Conservation (phyloP, 2,113 vertebrate genomes). For the Sylvilagus bachmani region DNA sequence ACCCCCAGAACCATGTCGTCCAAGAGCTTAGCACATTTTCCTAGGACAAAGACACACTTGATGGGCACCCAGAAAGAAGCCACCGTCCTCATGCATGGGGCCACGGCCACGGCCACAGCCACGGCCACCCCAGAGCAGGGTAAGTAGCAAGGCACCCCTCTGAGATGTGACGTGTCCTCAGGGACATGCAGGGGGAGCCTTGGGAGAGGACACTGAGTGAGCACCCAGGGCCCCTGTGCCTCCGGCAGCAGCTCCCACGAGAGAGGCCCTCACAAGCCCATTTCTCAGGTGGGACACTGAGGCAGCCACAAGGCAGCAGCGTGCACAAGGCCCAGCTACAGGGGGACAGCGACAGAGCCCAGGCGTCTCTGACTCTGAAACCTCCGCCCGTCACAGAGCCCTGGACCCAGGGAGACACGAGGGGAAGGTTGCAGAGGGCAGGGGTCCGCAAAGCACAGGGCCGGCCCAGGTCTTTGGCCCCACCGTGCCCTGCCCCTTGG, state of each 20-base stretch:
- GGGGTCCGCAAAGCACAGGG: background rate
- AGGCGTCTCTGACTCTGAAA: background rate
- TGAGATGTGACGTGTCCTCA: rapidly evolving
- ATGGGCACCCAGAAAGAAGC: background rate
- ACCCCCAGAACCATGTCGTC: background rate
- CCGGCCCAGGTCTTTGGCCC: rapidly evolving
- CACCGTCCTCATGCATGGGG: rapidly evolving
- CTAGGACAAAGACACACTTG: background rate
- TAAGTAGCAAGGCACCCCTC: rapidly evolving
- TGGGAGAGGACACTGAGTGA: background rate
- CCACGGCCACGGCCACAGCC: too few relatives aligned
- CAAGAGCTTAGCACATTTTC: background rate
- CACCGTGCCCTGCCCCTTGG: rapidly evolving
- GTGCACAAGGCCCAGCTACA: rapidly evolving
- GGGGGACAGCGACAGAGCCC: background rate
- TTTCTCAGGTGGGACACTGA: background rate
- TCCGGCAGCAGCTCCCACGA: background rate
- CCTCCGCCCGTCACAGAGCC: too few relatives aligned
- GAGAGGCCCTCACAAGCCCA: too few relatives aligned
- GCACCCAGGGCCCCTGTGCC: background rate
- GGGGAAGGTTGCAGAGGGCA: background rate
- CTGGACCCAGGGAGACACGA: background rate
- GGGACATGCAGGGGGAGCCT: background rate
- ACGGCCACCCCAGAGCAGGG: too few relatives aligned
- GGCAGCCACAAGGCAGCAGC: rapidly evolving